Conservation (phyloP, 2,113 vertebrate species). For the Prochilodus magdalenae region DNA sequence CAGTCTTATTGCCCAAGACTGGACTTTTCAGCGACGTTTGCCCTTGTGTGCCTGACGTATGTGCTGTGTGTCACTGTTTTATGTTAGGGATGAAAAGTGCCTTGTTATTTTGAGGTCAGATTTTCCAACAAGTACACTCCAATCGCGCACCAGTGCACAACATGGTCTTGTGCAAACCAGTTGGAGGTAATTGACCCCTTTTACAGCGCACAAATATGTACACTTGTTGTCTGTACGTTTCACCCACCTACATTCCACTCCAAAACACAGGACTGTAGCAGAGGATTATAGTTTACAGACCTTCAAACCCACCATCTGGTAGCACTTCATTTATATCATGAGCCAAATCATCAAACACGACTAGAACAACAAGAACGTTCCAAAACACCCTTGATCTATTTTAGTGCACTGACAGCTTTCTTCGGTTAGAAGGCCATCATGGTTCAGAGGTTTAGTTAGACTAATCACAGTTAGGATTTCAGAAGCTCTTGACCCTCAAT, state of each 20-base stretch:
- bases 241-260: neutral
- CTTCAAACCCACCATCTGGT: neutral
- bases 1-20: constrained; percentile 23
- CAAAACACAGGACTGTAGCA: neutral
- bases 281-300: neutral
- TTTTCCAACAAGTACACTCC: neutral
- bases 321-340: neutral
- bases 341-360: neutral
- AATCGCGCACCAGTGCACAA: neutral
- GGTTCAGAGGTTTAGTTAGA: neutral
- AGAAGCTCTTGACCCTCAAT: neutral
- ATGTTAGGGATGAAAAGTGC: neutral
- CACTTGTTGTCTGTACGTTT: neutral
- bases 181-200: constrained; percentile 23
- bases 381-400: neutral
- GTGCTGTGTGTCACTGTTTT: neutral
- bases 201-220: constrained; percentile 1
- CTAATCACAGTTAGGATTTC: neutral
- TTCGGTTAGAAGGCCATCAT: neutral
- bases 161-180: constrained; percentile 13
- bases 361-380: neutral
- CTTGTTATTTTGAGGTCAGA: neutral
- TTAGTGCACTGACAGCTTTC: neutral
- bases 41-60: neutral
- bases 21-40: constrained; percentile 4